These are phyloP conservation scores for Orestias chungarensis DNA, from an alignment of 2,797 vertebrate genomes.

Conservation along the genomic window DNA sequence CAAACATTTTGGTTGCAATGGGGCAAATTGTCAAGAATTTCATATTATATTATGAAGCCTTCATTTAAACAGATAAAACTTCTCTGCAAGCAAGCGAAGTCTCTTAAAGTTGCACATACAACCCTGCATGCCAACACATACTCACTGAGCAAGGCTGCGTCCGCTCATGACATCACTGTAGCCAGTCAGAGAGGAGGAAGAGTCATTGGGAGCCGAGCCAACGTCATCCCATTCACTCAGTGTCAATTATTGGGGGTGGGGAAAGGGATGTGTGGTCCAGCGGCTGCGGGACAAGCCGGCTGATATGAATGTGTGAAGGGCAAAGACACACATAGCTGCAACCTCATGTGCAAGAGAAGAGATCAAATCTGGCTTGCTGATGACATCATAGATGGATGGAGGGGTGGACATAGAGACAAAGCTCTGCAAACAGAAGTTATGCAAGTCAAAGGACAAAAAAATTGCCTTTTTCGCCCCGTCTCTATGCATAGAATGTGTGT, in stretches of 20 bases:
- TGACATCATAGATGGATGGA: conserved; percentile 62
- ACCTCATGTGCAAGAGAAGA: conserved; percentile 67
- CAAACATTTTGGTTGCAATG: not conserved
- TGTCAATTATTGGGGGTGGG: conserved; percentile 80
- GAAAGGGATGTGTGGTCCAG: too few species aligned
- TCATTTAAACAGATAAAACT: not conserved
- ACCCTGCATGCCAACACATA: conserved; percentile 28
- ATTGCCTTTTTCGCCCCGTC: conserved; percentile 27
- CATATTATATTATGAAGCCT: not conserved
- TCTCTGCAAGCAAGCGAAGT: not conserved
- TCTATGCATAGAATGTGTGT: conserved; percentile 22
- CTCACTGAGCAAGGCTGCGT: conserved; percentile 49
- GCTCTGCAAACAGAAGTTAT: conserved; percentile 57
- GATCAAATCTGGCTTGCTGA: conserved; percentile 54
- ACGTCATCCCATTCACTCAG: conserved; percentile 77
- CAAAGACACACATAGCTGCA: conserved; percentile 68
- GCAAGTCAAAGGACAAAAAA: conserved; percentile 62
- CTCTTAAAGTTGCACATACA: conserved; percentile 1
- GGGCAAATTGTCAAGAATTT: not conserved
- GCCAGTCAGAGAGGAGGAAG: conserved; percentile 63
- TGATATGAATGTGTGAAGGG: conserved; percentile 38
- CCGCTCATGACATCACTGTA: conserved; percentile 77
- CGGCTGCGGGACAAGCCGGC: conserved; percentile 60
- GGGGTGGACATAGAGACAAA: conserved; percentile 46
- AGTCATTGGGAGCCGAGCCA: conserved; percentile 61